These are phyloP conservation scores for Lamellibrachia satsuma DNA, from an alignment of 2,888 invertebrate genomes.

Conservation along the genomic window DNA sequence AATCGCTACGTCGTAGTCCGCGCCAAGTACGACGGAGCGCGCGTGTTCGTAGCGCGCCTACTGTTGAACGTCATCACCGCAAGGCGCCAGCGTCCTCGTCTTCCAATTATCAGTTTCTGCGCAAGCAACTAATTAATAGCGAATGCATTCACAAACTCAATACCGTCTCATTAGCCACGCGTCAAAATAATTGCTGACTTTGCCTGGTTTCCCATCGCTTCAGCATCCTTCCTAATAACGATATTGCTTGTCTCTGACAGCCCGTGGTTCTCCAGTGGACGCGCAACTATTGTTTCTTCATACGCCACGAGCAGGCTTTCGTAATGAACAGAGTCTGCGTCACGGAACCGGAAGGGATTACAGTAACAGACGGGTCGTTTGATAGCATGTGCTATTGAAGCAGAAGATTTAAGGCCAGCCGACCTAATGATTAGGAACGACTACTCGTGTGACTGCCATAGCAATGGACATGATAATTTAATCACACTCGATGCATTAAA, in stretches of 20 bases:
- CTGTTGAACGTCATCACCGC: not conserved
- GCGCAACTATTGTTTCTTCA: not conserved
- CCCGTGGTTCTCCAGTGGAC: not conserved
- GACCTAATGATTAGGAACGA: not conserved
- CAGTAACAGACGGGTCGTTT: not conserved
- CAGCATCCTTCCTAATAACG: not conserved
- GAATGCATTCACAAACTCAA: conserved; percentile 8
- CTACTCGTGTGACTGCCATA: not conserved
- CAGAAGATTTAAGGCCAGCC: not conserved
- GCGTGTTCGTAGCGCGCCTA: not conserved
- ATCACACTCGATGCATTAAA: not conserved
- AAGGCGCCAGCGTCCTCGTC: conserved; percentile 8
- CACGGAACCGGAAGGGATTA: not conserved
- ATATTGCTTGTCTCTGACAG: not conserved
- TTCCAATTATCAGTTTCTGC: not conserved
- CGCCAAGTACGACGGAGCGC: not conserved
- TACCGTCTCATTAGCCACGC: not conserved
- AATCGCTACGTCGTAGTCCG: not conserved
- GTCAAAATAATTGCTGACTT: not conserved
- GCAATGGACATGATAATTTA: not conserved
- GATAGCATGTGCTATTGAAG: not conserved
- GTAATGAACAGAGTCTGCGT: not conserved
- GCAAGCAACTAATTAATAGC: not conserved
- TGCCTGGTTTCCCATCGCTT: not conserved
- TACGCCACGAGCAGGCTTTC: not conserved